Evolutionary conservation across 2,888 invertebrate genomes (phyloP).

Genomic region (Mayetiola destructor): DNA sequence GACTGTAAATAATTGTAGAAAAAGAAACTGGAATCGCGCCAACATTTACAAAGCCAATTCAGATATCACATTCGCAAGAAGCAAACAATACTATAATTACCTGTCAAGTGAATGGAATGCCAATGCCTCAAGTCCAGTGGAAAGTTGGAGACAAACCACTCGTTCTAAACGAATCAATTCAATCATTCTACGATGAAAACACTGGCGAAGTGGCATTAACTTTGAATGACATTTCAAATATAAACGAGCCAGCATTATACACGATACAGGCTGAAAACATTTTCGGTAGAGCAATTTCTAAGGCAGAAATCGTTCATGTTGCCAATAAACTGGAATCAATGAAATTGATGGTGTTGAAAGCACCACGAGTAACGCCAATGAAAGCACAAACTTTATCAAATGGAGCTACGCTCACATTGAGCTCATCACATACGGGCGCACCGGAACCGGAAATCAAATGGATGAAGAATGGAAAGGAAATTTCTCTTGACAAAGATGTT

Average conservation of each 20-base stretch:
- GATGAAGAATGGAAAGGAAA: conserved; percentile 68
- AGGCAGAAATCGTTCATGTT: conserved; percentile 38
- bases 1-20: conserved; percentile 37
- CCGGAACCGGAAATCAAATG: conserved; percentile 65
- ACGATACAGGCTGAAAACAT: conserved; percentile 56
- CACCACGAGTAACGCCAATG: conserved; percentile 66
- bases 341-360: conserved; percentile 37
- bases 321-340: conserved; percentile 36
- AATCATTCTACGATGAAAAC: conserved; percentile 43
- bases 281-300: conserved; percentile 56
- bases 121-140: conserved; percentile 58
- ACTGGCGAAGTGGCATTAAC: conserved; percentile 49
- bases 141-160: conserved; percentile 48
- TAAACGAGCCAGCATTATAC: conserved; percentile 53
- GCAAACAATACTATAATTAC: conserved; percentile 46
- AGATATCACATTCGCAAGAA: conserved; percentile 48
- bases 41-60: conserved; percentile 48
- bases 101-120: conserved; percentile 52
- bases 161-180: conserved; percentile 40
- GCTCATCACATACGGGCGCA: conserved; percentile 55
- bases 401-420: conserved; percentile 51
- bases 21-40: conserved; percentile 54
- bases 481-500: conserved; percentile 48
- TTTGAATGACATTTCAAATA: conserved; percentile 43
- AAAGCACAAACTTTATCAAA: conserved; percentile 57